Conservation (phyloP, 2,888 invertebrate genomes). For the Tetanocera ferruginea region DNA sequence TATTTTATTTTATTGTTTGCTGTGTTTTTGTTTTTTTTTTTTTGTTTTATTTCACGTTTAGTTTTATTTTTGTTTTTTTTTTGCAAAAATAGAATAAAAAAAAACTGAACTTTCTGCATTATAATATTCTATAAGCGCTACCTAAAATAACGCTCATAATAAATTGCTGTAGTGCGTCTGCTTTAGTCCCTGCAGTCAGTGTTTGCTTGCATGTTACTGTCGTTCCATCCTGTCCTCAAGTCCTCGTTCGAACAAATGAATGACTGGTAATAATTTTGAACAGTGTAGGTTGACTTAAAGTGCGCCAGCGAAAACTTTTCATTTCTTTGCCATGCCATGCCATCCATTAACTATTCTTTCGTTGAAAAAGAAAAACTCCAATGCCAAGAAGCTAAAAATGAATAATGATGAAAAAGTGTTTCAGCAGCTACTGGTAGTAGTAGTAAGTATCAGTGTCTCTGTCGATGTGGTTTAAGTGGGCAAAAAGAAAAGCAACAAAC, state of each 20-base stretch:
- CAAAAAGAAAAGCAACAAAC: conserved; percentile 5
- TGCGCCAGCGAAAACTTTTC: conserved; percentile 21
- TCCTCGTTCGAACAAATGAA: conserved; percentile 26
- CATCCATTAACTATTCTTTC: background rate
- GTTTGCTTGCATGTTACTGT: background rate
- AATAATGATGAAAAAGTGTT: conserved; percentile 30
- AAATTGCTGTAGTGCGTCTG: conserved; percentile 17
- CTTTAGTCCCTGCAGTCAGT: background rate
- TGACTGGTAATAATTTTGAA: conserved; percentile 35
- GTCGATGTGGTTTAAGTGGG: background rate
- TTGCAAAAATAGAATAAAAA: too few relatives aligned
- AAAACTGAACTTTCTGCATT: too few relatives aligned
- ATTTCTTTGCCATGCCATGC: conserved; percentile 2
- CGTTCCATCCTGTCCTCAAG: background rate
- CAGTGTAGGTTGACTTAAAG: conserved; percentile 34
- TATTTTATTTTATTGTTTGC: too few relatives aligned
- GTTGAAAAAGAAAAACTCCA: background rate
- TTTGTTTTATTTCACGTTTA: too few relatives aligned
- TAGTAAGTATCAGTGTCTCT: background rate
- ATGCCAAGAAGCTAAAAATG: conserved; percentile 29
- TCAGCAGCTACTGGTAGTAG: background rate
- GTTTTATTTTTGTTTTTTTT: too few relatives aligned
- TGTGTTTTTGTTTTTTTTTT: too few relatives aligned
- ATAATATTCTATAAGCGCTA: background rate
- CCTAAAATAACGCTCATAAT: background rate